Base-by-base conservation (phyloP, 2,113 vertebrate genomes). In the Corythoichthys haematopterus region DNA sequence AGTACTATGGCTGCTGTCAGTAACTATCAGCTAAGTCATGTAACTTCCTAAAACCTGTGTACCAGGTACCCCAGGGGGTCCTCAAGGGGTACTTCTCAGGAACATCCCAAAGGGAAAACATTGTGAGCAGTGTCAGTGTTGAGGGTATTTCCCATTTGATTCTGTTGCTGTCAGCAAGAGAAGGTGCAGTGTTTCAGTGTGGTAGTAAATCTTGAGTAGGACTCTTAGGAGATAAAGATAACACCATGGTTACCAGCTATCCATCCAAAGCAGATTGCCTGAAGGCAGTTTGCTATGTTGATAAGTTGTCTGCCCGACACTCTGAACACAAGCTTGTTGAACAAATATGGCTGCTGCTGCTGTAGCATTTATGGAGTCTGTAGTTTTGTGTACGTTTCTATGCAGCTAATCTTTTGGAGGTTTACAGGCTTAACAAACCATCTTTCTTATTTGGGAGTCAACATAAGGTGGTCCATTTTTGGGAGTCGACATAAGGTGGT, bases 61-160 rank as follows among this genome's bases (percentile, higher is more conserved):
- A 53, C 73, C 10, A 45, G 56, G 74, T 45, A 66, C 71, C 65
- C 67, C 53, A 59, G 45, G 65, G 53, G 47, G 64, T 35, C 58
- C 65, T 14, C 28, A 9, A 37, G 51, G 33, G 61, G 14, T 7
- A 14, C 14, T 43, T 9, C 20, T 20, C 61, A 37, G n/a, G 56
- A 6, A 36, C 47, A 56, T 71, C 14, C 11, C 43, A n/a, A 62
- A 38, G 36, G n/a, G 15, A n/a, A 64, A 72, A 43, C 28, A 40
- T 69, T 67, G 57, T 69, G n/a, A 47, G 38, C 45, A 28, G 1
- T 62, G 53, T 48, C 63, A 55, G 4, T 67, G 2, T 58, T 28
- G 6, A 62, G 43, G 60, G 43, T 47, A 33, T 14, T 46, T 46
- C 43, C 60, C 40, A 8, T 62, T 46, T 33, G 10, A 28, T 45